These are phyloP conservation scores for Nesoenas mayeri DNA, from an alignment of 2,113 vertebrate genomes.

Conservation along the genomic window DNA sequence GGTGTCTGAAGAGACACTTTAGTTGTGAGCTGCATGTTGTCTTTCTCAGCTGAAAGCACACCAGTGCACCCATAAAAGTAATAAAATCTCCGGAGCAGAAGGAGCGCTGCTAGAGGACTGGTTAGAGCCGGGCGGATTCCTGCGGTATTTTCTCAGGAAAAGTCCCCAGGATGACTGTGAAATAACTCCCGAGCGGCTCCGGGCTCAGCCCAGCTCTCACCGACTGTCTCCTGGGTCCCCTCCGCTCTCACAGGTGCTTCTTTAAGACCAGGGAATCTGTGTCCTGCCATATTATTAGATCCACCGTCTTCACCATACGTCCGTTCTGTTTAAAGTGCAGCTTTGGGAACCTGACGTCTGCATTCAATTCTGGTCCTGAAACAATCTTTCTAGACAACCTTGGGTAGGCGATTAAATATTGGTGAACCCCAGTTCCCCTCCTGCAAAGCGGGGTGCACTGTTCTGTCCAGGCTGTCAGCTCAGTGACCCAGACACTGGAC, in stretches of 20 bases:
- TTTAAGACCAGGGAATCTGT: not conserved
- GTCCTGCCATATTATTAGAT: rapidly evolving
- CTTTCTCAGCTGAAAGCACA: not conserved
- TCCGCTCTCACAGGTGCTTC: rapidly evolving
- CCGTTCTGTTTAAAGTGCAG: not conserved
- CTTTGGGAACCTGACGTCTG: not conserved
- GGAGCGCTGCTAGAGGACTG: not conserved
- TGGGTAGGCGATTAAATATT: not conserved
- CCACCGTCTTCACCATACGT: not conserved
- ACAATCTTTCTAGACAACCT: not conserved
- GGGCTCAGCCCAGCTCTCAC: not conserved
- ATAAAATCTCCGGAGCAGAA: not conserved
- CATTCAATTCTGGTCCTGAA: not conserved
- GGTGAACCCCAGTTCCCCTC: not conserved
- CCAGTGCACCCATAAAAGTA: conserved; percentile 1
- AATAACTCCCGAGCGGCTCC: not conserved
- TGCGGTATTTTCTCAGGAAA: not conserved
- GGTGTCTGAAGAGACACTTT: not conserved
- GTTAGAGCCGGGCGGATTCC: not conserved
- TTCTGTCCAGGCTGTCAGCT: not conserved
- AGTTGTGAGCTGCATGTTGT: not conserved
- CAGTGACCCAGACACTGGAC: not conserved
- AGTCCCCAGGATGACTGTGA: not conserved
- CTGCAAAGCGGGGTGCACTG: not conserved
- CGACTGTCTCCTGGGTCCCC: not conserved